Evolutionary conservation across 2,888 invertebrate species (phyloP).

Genomic region (Saturnia pavonia): DNA sequence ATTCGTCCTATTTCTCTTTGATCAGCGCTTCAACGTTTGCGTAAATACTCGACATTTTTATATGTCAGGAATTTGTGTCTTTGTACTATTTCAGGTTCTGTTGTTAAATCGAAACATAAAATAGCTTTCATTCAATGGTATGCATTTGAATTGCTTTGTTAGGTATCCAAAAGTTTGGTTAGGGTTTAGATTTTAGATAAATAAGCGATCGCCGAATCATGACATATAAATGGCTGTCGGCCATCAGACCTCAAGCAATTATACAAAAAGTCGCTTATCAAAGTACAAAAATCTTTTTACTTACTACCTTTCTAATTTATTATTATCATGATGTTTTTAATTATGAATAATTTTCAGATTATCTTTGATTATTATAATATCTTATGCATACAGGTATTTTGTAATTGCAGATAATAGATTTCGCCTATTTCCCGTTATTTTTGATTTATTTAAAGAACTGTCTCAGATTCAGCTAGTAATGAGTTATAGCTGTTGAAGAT

Average conservation of each 20-base stretch:
- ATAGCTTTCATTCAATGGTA: background rate
- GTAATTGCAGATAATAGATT: too few species aligned
- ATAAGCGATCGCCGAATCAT: background rate
- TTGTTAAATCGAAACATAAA: background rate
- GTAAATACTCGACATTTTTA: conserved; percentile 15
- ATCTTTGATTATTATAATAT: too few species aligned
- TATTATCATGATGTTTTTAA: too few species aligned
- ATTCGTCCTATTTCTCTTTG: conserved; percentile 26
- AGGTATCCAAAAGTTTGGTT: background rate
- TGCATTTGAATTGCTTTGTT: background rate
- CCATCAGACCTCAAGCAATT: too few species aligned
- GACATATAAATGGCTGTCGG: background rate
- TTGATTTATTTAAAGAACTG: too few species aligned
- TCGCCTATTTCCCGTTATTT: too few species aligned
- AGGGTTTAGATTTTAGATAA: background rate
- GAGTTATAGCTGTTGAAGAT: background rate
- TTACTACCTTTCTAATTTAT: too few species aligned
- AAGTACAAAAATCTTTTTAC: background rate
- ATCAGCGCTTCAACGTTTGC: conserved; percentile 20
- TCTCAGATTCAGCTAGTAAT: too few species aligned
- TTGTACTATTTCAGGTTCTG: background rate
- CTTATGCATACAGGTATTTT: too few species aligned
- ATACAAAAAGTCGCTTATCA: too few species aligned
- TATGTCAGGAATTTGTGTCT: conserved; percentile 16
- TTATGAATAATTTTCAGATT: too few species aligned